Evolutionary conservation across 1,140 invertebrate species (phyloP).

Genomic region (Argopecten irradians): DNA sequence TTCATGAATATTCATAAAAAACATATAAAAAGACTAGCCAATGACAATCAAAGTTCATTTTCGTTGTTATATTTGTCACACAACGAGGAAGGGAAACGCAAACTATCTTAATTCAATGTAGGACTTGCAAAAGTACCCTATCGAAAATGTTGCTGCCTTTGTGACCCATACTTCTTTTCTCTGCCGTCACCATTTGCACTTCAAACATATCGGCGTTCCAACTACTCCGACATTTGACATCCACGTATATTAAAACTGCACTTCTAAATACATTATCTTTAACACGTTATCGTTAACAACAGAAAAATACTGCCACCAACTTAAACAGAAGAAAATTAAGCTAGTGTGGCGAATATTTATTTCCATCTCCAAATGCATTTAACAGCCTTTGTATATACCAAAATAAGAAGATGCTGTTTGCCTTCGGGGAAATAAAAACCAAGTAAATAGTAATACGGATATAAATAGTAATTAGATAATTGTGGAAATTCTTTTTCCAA

Average conservation of each 20-base stretch:
- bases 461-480: slow-evolving; percentile 12
- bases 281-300: neutral
- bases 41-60: neutral
- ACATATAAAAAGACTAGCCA: neutral
- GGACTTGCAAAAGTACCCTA: slow-evolving; percentile 2
- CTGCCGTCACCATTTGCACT: neutral
- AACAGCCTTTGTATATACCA: neutral
- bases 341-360: neutral
- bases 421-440: neutral
- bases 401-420: neutral
- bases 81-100: neutral
- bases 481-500: neutral
- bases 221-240: neutral
- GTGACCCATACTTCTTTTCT: neutral
- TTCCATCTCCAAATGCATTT: neutral
- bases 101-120: neutral
- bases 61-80: neutral
- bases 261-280: neutral
- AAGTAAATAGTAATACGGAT: slow-evolving; percentile 17
- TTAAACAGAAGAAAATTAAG: neutral
- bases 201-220: neutral
- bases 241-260: neutral
- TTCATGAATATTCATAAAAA: neutral
- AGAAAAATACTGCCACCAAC: neutral
- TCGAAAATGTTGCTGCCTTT: neutral